These are phyloP conservation scores for Prionailurus viverrinus DNA, from an alignment of 2,113 vertebrate genomes.

Conservation along the genomic window DNA sequence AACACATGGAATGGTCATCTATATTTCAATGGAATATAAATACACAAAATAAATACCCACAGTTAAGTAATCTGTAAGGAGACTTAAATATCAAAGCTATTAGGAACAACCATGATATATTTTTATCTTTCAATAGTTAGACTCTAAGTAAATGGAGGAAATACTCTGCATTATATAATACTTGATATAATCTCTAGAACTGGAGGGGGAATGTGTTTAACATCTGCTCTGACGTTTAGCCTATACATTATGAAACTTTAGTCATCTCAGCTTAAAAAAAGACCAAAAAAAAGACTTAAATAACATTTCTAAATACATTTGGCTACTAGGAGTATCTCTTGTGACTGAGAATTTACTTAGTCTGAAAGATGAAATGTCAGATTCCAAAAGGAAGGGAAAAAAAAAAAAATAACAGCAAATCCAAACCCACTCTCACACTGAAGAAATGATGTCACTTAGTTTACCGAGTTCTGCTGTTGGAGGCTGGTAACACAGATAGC, in stretches of 20 bases:
- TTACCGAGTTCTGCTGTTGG: background rate
- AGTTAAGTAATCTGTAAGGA: background rate
- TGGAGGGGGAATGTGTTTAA: conserved; percentile 55
- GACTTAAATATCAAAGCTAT: background rate
- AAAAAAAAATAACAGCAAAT: conserved; percentile 60
- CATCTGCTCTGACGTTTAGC: conserved; percentile 46
- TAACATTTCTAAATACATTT: conserved; percentile 71
- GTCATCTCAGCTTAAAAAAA: conserved; percentile 12
- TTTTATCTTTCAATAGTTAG: conserved; percentile 5
- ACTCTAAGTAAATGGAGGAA: conserved; percentile 54
- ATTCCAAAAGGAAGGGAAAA: conserved; percentile 66
- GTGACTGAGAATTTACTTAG: conserved; percentile 62
- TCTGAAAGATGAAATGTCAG: conserved; percentile 64
- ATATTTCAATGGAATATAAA: background rate
- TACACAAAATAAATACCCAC: background rate
- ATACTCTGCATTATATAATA: conserved; percentile 49
- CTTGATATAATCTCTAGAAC: conserved; percentile 48
- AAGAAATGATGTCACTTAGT: conserved; percentile 21
- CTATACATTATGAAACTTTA: conserved; percentile 52
- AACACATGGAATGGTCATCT: background rate
- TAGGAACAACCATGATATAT: conserved; percentile 8
- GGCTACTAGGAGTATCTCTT: conserved; percentile 48
- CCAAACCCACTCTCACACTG: background rate
- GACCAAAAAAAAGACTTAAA: conserved; percentile 19
- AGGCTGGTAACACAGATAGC: background rate